phyloP scores from a whole-genome alignment of 2,888 invertebrate species.

The Petrolisthes manimaculis region DNA sequence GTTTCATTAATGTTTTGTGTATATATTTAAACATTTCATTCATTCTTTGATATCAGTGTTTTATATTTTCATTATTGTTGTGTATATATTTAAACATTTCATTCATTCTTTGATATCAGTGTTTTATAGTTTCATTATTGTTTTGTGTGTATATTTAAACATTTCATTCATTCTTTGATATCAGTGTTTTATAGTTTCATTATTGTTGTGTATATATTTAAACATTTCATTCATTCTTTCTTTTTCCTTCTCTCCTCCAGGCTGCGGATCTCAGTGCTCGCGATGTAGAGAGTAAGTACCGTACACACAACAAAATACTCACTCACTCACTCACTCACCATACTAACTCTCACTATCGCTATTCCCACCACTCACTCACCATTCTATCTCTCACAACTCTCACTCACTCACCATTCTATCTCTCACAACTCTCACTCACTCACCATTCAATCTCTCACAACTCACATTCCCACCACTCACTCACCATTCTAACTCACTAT shows the following conservation, averaged over 20 bases:
- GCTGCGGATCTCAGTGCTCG: slow-evolving; percentile 66
- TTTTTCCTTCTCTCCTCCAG: slow-evolving; percentile 35
- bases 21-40: slow-evolving; percentile 16
- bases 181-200: too few species aligned
- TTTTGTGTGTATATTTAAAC: background rate
- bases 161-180: too few species aligned
- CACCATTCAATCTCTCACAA: background rate
- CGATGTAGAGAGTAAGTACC: slow-evolving; percentile 65
- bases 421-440: too few species aligned
- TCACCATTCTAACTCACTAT: too few species aligned
- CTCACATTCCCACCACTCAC: too few species aligned
- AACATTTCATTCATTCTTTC: slow-evolving; percentile 20
- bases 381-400: too few species aligned
- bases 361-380: too few species aligned
- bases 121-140: background rate
- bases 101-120: too few species aligned
- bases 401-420: background rate
- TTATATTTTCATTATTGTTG: slow-evolving; percentile 41
- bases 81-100: slow-evolving; percentile 49
- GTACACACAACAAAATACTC: background rate
- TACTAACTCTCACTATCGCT: too few species aligned
- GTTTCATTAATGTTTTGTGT: background rate
- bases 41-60: slow-evolving; percentile 7
- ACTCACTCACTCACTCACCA: too few species aligned
- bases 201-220: too few species aligned